These are phyloP conservation scores for Hermetia illucens DNA, from an alignment of 1,140 invertebrate species.

Conservation along the genomic window DNA sequence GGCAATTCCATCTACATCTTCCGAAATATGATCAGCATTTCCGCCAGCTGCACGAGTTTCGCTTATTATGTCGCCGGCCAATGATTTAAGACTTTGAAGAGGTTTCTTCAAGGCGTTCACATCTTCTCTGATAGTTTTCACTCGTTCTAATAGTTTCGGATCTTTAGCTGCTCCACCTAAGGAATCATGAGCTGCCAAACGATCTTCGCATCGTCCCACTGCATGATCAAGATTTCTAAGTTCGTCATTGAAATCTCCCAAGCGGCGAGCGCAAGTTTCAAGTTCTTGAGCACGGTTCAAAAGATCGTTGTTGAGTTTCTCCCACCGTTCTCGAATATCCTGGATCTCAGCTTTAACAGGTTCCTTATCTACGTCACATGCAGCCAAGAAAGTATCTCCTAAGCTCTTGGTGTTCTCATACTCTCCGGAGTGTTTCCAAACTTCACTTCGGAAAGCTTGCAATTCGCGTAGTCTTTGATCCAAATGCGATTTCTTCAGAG, in stretches of 20 bases:
- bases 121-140: conserved; percentile 64
- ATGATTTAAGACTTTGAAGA: conserved; percentile 49
- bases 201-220: conserved; percentile 77
- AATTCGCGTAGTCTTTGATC: conserved; percentile 82
- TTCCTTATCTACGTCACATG: conserved; percentile 83
- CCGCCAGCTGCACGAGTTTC: conserved; percentile 52
- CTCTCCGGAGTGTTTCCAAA: conserved; percentile 81
- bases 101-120: conserved; percentile 60
- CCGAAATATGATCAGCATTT: conserved; percentile 57
- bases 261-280: conserved; percentile 67
- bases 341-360: conserved; percentile 69
- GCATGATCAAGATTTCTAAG: conserved; percentile 66
- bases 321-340: conserved; percentile 75
- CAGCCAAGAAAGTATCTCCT: conserved; percentile 70
- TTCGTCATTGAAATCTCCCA: conserved; percentile 76
- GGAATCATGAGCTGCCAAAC: conserved; percentile 63
- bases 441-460: conserved; percentile 79
- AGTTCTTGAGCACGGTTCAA: conserved; percentile 52
- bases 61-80: conserved; percentile 59
- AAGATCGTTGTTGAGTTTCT: conserved; percentile 70
- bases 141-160: conserved; percentile 66
- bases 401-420: conserved; percentile 75
- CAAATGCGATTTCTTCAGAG: conserved; percentile 71
- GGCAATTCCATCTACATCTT: conserved; percentile 61
- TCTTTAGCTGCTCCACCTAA: conserved; percentile 64